These are phyloP conservation scores for Amblyteles armatorius DNA, from an alignment of 2,888 invertebrate species.

Conservation along the genomic window DNA sequence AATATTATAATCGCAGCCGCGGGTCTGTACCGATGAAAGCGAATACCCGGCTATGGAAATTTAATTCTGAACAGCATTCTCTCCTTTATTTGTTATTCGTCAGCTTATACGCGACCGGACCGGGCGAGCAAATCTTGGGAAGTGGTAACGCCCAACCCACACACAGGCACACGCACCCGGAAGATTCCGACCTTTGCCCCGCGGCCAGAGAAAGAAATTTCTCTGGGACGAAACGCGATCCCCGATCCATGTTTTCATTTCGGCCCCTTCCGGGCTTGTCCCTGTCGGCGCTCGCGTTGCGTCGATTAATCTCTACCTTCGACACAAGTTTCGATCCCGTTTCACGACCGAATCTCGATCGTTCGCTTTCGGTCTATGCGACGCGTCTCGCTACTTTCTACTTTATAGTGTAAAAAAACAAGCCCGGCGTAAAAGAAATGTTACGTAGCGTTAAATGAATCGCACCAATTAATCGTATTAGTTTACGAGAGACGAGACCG, in stretches of 20 bases:
- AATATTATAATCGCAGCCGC: constrained; percentile 9
- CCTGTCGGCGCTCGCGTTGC: constrained; percentile 2
- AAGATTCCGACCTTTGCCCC: constrained; percentile 25
- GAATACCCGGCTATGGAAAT: background rate
- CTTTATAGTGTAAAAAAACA: background rate
- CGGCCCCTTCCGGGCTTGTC: background rate
- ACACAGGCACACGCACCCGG: background rate
- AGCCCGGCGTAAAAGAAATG: background rate
- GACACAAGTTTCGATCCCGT: constrained; percentile 15
- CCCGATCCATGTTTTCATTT: background rate
- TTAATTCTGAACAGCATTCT: background rate
- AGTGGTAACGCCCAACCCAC: constrained; percentile 23
- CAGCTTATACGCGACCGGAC: background rate
- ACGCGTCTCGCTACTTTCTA: constrained; percentile 51
- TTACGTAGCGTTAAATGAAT: background rate
- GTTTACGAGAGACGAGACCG: background rate
- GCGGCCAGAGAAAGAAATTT: constrained; percentile 26
- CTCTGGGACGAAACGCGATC: constrained; percentile 6
- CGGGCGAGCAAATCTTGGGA: background rate
- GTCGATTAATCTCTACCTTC: constrained; percentile 34
- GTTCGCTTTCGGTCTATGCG: constrained; percentile 28
- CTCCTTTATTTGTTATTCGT: background rate
- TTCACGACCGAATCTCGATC: constrained; percentile 28
- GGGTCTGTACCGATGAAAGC: background rate
- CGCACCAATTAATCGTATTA: background rate